Evolutionary conservation across 1,140 invertebrate species (phyloP).

Genomic region (Grapholita molesta): DNA sequence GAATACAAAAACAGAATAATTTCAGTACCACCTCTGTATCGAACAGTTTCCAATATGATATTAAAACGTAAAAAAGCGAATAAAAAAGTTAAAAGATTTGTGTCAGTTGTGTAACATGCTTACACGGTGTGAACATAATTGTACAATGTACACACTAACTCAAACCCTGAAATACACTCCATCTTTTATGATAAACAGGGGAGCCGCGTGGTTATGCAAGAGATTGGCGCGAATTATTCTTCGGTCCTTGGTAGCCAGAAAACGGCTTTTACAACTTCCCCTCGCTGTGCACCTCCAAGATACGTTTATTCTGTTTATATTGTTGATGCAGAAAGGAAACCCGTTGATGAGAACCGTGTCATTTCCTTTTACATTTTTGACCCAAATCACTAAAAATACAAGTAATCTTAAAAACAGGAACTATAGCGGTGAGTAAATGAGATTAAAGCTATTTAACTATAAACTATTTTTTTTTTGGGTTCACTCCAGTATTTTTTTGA

Average conservation of each 20-base stretch:
- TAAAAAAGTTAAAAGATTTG: no score
- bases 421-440: no score
- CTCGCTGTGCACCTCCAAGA: not conserved
- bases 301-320: not conserved
- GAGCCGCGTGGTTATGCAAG: conserved; percentile 25
- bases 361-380: not conserved
- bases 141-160: not conserved
- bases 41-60: no score
- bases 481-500: no score
- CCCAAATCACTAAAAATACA: not conserved
- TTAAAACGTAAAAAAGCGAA: no score
- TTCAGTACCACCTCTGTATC: no score
- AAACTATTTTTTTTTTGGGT: no score
- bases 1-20: no score
- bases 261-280: conserved; percentile 16
- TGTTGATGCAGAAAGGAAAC: conserved; percentile 27
- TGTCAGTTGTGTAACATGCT: no score
- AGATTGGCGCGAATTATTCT: conserved; percentile 20
- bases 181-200: conserved; percentile 27
- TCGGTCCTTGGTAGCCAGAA: not conserved
- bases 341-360: not conserved
- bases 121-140: no score
- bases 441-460: no score
- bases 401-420: no score
- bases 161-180: conserved; percentile 34